Base-by-base conservation (phyloP, 2,113 vertebrate genomes). In the Anolis sagrei region DNA sequence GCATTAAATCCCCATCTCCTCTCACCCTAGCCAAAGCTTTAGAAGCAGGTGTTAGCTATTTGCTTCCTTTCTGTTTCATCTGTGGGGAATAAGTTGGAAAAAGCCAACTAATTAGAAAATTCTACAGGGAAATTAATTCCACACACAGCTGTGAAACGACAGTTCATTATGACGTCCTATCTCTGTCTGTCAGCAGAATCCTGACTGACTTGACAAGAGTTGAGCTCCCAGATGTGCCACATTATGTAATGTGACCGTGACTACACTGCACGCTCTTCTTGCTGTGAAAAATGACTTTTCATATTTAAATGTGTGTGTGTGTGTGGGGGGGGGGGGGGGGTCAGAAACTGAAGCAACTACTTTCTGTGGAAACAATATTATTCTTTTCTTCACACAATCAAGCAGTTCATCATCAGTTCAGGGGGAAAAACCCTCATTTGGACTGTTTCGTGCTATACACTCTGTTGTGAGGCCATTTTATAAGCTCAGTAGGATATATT, bases 61-160 rank as follows among this genome's bases (percentile, higher is more conserved):
- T 93, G 92, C 93, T 95, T 95, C 93, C 91, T 93, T 94, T 93
- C 91, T 93, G 87, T 88, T 92, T 95, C 93, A 91, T 95, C 92
- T 91, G 80, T 91, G 91, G 94, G 89, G 93, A 95, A 91, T 0
- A 0, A 83, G 61, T 87, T 94, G 88, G 93, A 95, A 94, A 92
- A 86, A 95, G 88, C 92, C 91, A 92, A 91, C 92, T 96, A 95
- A 95, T 95, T 94, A 93, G 91, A 94, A 92, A 93, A 93, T 88
- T 94, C 95, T 91, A 66, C 64, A 86, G 96, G 95, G 95, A 94
- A 95, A 94, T 95, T 86, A 97, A 96, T 92, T 91, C 93, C 84
- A 88, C 95, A 95, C 92, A 94, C 97, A 98, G 97, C 96, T 98
- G 97, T 95, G 96, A 93, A 96, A 94, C 90, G 93, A 94, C 92